Evolutionary conservation across 2,113 vertebrate species (phyloP).

Genomic region (Acanthochromis polyacanthus): DNA sequence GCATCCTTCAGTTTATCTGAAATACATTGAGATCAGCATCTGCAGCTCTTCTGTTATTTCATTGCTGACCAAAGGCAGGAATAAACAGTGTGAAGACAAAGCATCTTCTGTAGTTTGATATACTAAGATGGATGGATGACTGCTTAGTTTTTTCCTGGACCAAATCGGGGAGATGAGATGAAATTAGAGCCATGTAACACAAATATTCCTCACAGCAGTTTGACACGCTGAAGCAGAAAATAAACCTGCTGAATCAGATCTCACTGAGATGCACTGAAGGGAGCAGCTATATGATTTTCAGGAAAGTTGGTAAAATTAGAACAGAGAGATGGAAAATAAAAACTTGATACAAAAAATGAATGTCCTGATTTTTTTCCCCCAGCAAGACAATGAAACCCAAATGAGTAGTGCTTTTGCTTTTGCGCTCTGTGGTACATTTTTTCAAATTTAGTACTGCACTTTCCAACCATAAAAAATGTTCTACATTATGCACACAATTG

Average conservation of each 20-base stretch:
- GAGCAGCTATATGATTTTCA: slow-evolving; percentile 52
- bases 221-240: slow-evolving; percentile 30
- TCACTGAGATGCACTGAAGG: slow-evolving; percentile 67
- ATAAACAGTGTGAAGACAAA: slow-evolving; percentile 15
- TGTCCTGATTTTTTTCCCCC: slow-evolving; percentile 23
- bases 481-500: neutral
- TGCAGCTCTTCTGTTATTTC: slow-evolving; percentile 14
- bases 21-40: slow-evolving; percentile 22
- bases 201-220: slow-evolving; percentile 45
- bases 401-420: neutral
- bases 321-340: slow-evolving; percentile 25
- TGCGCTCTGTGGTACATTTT: neutral
- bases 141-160: neutral
- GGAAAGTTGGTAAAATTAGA: slow-evolving; percentile 62
- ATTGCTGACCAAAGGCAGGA: slow-evolving; percentile 10
- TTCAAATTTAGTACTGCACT: neutral
- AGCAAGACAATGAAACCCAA: slow-evolving; percentile 35
- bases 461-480: neutral
- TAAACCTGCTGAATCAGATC: slow-evolving; percentile 68
- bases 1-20: neutral
- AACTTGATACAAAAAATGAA: slow-evolving; percentile 42
- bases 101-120: neutral
- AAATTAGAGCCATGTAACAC: slow-evolving; percentile 57
- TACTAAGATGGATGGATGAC: slow-evolving; percentile 10
- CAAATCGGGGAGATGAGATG: slow-evolving; percentile 12